Conservation (phyloP, 2,888 invertebrate species). For the Aphodius sticticus region DNA sequence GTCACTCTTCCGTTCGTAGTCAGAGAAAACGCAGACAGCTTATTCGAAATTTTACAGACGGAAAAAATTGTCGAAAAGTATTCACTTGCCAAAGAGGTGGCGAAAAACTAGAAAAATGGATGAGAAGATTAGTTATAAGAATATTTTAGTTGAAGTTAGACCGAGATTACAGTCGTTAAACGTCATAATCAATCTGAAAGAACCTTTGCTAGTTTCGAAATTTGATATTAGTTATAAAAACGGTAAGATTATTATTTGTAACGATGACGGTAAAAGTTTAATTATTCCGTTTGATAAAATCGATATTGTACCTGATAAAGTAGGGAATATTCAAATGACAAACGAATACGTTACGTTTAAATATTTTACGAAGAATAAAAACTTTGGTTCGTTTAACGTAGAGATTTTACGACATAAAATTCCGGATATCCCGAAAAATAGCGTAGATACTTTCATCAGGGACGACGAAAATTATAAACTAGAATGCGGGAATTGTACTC, state of each 20-base stretch:
- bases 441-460: conserved; percentile 55
- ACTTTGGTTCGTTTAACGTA: conserved; percentile 51
- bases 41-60: conserved; percentile 70
- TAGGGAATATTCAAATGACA: conserved; percentile 51
- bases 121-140: conserved; percentile 27
- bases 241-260: conserved; percentile 44
- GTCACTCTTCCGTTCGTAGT: conserved; percentile 83
- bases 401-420: conserved; percentile 47
- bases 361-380: conserved; percentile 49
- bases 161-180: conserved; percentile 69
- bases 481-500: conserved; percentile 57
- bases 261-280: conserved; percentile 40
- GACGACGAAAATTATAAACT: conserved; percentile 62
- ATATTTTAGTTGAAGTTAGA: conserved; percentile 61
- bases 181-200: conserved; percentile 64
- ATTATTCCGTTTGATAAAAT: conserved; percentile 44
- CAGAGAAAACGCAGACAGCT: conserved; percentile 73
- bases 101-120: conserved; percentile 30
- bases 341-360: conserved; percentile 54
- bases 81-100: conserved; percentile 48
- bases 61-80: conserved; percentile 64
- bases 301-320: conserved; percentile 50
- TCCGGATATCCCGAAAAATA: conserved; percentile 35
- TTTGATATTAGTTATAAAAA: conserved; percentile 44
- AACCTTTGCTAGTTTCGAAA: conserved; percentile 40